Conservation (phyloP, 2,113 vertebrate genomes). For the Opisthocomus hoazin region DNA sequence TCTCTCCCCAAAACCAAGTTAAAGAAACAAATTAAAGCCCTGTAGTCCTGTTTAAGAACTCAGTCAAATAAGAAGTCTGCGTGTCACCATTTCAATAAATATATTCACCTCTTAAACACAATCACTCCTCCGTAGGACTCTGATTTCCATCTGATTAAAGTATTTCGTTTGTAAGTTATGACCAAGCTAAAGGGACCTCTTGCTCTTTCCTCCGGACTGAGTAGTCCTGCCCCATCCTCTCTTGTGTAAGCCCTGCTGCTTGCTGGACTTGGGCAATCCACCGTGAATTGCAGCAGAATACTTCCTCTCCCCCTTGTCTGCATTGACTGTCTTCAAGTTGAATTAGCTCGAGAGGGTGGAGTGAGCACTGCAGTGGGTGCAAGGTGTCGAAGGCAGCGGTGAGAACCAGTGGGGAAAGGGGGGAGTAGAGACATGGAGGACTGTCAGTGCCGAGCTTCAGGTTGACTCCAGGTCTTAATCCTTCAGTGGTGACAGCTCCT, state of each 20-base stretch:
- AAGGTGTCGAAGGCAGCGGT: accelerated
- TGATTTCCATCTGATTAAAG: background rate
- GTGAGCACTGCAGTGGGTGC: background rate
- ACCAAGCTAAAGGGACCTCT: background rate
- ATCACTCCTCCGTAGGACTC: background rate
- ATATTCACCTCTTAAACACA: background rate
- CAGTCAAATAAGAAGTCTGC: background rate
- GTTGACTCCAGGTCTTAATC: background rate
- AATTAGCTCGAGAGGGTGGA: background rate
- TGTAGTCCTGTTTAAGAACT: slow-evolving; percentile 7
- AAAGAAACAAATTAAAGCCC: background rate
- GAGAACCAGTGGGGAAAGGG: background rate
- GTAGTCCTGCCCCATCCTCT: background rate
- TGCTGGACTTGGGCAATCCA: background rate
- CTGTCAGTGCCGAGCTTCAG: accelerated
- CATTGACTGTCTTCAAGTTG: background rate
- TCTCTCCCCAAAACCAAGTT: background rate
- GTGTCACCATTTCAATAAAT: background rate
- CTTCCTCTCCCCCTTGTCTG: background rate
- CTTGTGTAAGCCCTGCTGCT: background rate
- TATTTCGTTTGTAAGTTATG: background rate
- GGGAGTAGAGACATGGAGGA: background rate
- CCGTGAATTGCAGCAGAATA: background rate
- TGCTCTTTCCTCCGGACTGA: background rate
- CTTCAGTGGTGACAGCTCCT: background rate